Evolutionary conservation across 2,113 vertebrate genomes (phyloP).

Genomic region (Ascaphus truei): DNA sequence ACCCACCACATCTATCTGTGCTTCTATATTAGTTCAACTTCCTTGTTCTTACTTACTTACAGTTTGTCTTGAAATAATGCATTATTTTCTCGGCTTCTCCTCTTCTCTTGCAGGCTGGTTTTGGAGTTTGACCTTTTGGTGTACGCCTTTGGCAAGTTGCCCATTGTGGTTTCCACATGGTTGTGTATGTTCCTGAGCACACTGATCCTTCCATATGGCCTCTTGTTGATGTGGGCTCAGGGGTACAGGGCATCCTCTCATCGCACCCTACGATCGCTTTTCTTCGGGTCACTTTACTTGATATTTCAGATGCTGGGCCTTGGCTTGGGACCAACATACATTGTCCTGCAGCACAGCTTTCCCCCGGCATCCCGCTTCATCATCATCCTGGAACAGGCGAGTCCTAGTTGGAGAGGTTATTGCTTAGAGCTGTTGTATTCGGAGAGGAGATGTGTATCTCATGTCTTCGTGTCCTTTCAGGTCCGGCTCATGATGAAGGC

Average conservation of each 20-base stretch:
- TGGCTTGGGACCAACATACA: constrained; percentile 75
- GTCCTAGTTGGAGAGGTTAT: too few relatives aligned
- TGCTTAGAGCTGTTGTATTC: background rate
- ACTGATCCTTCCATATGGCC: constrained; percentile 73
- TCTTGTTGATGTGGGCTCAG: constrained; percentile 78
- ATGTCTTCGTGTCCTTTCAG: constrained; percentile 49
- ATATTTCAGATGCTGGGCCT: constrained; percentile 76
- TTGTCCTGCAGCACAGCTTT: constrained; percentile 71
- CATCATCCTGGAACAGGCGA: constrained; percentile 88
- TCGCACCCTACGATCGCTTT: constrained; percentile 51
- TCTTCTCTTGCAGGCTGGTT: constrained; percentile 72
- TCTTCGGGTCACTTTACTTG: constrained; percentile 66
- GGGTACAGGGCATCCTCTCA: constrained; percentile 61
- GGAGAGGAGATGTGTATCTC: too few relatives aligned
- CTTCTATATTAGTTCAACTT: too few relatives aligned
- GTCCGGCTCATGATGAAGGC: constrained; percentile 90
- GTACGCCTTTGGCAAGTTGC: constrained; percentile 83
- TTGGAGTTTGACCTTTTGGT: constrained; percentile 86
- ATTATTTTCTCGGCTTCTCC: too few relatives aligned
- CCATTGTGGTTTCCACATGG: constrained; percentile 81
- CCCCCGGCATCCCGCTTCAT: constrained; percentile 87
- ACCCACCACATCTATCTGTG: too few relatives aligned
- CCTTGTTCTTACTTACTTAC: too few relatives aligned
- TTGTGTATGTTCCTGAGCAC: constrained; percentile 82
- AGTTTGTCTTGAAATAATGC: too few relatives aligned